Conservation (phyloP, 2,113 vertebrate genomes). For the Bujurquina vittata region DNA sequence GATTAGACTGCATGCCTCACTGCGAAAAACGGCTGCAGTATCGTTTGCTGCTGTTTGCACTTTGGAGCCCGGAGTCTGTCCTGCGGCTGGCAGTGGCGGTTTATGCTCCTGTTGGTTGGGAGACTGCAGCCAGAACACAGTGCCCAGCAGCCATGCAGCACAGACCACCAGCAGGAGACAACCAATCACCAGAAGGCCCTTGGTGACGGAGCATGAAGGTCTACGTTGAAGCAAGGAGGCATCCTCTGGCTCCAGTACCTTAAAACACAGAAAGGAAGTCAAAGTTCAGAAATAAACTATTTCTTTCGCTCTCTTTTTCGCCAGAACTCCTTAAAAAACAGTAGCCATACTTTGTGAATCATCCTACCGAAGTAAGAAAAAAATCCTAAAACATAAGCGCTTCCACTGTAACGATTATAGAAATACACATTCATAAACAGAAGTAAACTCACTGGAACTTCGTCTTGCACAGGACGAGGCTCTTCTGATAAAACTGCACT, state of each 20-base stretch:
- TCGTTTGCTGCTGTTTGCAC: neutral
- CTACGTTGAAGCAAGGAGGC: conserved; percentile 66
- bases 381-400: neutral
- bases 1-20: conserved; percentile 70
- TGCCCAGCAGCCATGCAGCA: conserved; percentile 77
- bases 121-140: conserved; percentile 77
- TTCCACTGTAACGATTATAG: neutral
- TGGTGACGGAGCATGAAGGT: conserved; percentile 69
- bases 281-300: neutral
- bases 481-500: conserved; percentile 44
- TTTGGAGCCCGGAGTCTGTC: neutral
- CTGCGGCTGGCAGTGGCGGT: conserved; percentile 52
- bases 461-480: conserved; percentile 20
- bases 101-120: conserved; percentile 38
- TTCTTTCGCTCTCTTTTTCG: too few relatives aligned
- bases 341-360: neutral
- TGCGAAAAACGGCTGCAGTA: neutral
- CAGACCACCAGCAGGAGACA: conserved; percentile 74
- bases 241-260: conserved; percentile 64
- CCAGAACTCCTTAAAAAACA: too few relatives aligned
- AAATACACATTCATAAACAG: neutral
- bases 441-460: conserved; percentile 50
- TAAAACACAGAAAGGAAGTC: neutral
- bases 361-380: neutral
- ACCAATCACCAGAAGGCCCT: conserved; percentile 70